Base-by-base conservation (phyloP, 2,113 vertebrate genomes). In the Epinephelus fuscoguttatus region DNA sequence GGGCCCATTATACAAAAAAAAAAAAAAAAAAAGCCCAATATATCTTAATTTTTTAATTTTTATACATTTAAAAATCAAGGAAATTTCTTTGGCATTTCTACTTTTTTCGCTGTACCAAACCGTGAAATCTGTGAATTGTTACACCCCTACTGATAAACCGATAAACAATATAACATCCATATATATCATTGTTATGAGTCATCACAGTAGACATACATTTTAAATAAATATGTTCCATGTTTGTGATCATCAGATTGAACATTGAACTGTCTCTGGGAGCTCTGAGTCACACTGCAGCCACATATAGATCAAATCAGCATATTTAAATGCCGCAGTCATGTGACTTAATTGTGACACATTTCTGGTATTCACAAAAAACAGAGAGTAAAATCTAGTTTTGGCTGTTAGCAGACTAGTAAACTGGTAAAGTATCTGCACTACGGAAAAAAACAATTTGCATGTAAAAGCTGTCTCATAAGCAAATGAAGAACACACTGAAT, bases 401-500 rank as follows among this genome's bases (percentile, higher is more conserved):
- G 45, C 9, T 57, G 5, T 49, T 70, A 50, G 67, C 21, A 70
- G 57, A 11, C 33, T 23, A 23, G 8, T 42, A 25, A 27, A 3
- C 8, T 4, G 59, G 17, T 60, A 30, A 30, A 14, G 25, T 15
- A 30, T 27, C 6, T 60, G 57, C 1, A 10, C 27, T 33, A 61
- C 14, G 3, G 15, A 12, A 60, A 12, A 53, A 53, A 53, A 2
- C 11, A 66, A 57, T 27, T 57, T 79, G 57, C 27, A 19, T 63
- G 25, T 68, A 30, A 40, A 80, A 74, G 59, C 67, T 70, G 25
- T 6, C 18, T 82, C 61, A 25, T 50, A 60, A 53, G 49, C 14
- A 40, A 70, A 82, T 76, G 42, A 75, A 23, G 25, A 75, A 23
- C 25, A 81, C 53, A 56, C 23, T 80, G 64, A 64, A 55, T 83